Conservation (phyloP, 2,888 invertebrate species). For the Morinoia aosen region DNA sequence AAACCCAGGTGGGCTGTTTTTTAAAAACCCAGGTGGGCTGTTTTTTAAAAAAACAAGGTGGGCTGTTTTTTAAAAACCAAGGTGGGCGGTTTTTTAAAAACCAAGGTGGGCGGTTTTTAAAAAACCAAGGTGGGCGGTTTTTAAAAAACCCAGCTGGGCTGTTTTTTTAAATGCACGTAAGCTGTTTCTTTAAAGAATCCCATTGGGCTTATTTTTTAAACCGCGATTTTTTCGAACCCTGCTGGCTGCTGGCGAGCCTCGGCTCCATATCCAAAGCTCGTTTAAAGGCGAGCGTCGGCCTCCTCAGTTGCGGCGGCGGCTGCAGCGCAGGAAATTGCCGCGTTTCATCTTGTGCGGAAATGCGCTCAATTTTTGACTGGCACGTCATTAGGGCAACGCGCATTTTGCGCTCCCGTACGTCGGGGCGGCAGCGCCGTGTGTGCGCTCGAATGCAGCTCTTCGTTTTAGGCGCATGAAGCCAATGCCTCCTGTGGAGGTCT, state of each 20-base stretch:
- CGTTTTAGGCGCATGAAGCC: not conserved
- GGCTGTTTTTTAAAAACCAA: too few species aligned
- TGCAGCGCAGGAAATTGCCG: slow-evolving; percentile 26
- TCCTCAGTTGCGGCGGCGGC: not conserved
- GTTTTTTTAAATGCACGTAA: too few species aligned
- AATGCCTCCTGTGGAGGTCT: not conserved
- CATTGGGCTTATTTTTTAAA: too few species aligned
- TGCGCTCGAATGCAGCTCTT: not conserved
- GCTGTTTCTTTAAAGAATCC: too few species aligned
- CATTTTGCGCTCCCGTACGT: not conserved
- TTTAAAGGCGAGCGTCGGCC: slow-evolving; percentile 23
- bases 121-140: too few species aligned
- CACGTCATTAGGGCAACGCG: not conserved
- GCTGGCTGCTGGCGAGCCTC: not conserved
- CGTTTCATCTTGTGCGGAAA: not conserved
- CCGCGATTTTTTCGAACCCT: too few species aligned
- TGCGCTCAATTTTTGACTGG: not conserved
- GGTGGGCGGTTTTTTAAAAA: too few species aligned
- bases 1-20: too few species aligned
- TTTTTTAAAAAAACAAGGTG: too few species aligned
- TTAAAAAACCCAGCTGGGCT: too few species aligned
- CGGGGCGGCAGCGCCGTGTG: not conserved
- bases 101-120: too few species aligned
- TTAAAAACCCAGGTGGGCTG: too few species aligned
- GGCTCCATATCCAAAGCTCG: not conserved